phyloP scores from a whole-genome alignment of 2,113 vertebrate species.

The Stictonetta naevosa region DNA sequence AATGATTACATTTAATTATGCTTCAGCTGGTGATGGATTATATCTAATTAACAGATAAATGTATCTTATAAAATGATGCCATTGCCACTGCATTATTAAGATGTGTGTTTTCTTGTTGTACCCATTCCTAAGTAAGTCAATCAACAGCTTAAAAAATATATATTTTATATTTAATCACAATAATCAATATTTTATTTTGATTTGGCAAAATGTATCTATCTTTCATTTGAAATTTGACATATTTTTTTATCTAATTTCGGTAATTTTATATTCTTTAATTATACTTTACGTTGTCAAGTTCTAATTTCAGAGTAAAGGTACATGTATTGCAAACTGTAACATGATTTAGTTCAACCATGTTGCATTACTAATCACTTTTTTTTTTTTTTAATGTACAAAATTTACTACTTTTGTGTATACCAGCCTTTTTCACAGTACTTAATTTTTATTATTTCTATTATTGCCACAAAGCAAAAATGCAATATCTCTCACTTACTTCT shows the following conservation, averaged over 20 bases:
- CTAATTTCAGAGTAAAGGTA: constrained; percentile 42
- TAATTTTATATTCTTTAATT: background rate
- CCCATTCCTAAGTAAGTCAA: background rate
- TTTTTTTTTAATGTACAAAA: constrained; percentile 14
- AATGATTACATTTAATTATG: constrained; percentile 34
- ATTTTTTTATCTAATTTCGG: background rate
- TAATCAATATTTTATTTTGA: background rate
- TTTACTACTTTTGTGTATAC: background rate
- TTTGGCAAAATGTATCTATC: background rate
- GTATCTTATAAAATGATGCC: background rate
- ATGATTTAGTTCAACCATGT: constrained; percentile 59
- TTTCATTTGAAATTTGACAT: background rate
- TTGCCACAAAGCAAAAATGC: background rate
- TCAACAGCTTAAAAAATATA: background rate
- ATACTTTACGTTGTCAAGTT: background rate
- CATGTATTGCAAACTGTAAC: constrained; percentile 14
- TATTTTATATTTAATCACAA: background rate
- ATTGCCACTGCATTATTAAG: background rate
- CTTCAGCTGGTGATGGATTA: background rate
- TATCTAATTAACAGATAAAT: background rate
- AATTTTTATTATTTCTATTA: background rate
- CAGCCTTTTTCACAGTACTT: constrained; percentile 5
- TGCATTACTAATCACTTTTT: constrained; percentile 56
- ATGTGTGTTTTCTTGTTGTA: background rate
- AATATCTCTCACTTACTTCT: background rate